Evolutionary conservation across 92 coral and sea anemone species (phyloP), one percentile per base, ranked within the genome.

Genomic region (Meandrina meandrites): DNA sequence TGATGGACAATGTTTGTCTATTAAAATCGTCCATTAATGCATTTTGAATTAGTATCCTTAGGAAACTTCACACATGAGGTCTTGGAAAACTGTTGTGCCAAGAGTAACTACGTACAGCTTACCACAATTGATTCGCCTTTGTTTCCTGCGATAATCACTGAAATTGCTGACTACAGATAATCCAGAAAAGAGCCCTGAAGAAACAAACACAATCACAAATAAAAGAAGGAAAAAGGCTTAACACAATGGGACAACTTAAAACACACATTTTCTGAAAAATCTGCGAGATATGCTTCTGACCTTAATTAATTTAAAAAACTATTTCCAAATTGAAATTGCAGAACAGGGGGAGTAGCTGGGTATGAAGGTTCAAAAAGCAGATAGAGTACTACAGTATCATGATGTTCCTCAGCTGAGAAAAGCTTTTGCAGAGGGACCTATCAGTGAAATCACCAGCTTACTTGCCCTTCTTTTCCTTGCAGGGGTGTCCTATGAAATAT

Each of bases 81-180:
- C 2, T 2, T 6, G 6, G 45, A 40, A 40, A 40, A 40, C 45
- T 6, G 6, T 6, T 40, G 45, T 40, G 6, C 45, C 45, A 40
- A 2, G 24, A 57, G 64, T 7, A 57, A 57, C 22, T 24, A 57
- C n/a, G n/a, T n/a, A n/a, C 75, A 83, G 21, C 90, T 90, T 74
- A 94, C 98, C 98, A 32, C 95, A 90, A 36, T 92, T 94, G 78
- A 94, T 58, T 28, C 86, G 90, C 85, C 90, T 94, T 90, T 94
- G 91, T 76, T 93, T 92, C 75, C 88, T 77, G 60, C 98, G 79
- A 67, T 88, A 94, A 76, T 90, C 93, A 2, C 92, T 90, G 32
- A 94, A 80, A 73, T 91, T 94, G 48, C 92, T 81, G 66, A 94
- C 95, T 88, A 92, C 89, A 18, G 98, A 92, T 50, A 84, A 31